Conservation (phyloP, 2,113 vertebrate genomes). For the Cariama cristata region DNA sequence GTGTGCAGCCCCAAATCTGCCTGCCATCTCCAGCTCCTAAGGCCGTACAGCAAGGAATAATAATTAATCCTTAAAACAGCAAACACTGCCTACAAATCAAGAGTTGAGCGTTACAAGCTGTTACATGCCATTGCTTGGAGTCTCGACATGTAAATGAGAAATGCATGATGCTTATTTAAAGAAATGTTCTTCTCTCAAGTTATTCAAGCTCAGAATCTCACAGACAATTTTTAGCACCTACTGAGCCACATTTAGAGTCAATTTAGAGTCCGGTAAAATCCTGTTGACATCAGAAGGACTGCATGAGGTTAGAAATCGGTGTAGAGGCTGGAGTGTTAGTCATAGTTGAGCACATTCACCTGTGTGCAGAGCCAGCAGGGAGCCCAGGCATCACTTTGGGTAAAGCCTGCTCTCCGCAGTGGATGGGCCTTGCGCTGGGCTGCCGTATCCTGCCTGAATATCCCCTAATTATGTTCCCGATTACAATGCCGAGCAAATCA, state of each 20-base stretch:
- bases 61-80: background rate
- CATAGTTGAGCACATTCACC: background rate
- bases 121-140: background rate
- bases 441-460: background rate
- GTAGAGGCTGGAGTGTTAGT: background rate
- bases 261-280: background rate
- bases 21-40: background rate
- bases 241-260: background rate
- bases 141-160: background rate
- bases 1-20: background rate
- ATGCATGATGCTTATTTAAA: background rate
- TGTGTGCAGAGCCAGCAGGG: background rate
- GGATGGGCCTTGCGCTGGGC: background rate
- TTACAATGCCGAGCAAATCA: background rate
- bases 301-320: background rate
- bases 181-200: background rate
- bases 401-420: background rate
- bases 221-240: conserved; percentile 5
- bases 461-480: background rate
- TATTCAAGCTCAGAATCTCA: background rate
- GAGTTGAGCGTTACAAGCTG: background rate
- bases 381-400: background rate
- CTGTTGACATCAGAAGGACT: background rate
- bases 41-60: background rate
- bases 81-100: background rate